Evolutionary conservation across 1,140 invertebrate species (phyloP), one percentile per base, ranked within the genome.

Genomic region (Manduca sexta): DNA sequence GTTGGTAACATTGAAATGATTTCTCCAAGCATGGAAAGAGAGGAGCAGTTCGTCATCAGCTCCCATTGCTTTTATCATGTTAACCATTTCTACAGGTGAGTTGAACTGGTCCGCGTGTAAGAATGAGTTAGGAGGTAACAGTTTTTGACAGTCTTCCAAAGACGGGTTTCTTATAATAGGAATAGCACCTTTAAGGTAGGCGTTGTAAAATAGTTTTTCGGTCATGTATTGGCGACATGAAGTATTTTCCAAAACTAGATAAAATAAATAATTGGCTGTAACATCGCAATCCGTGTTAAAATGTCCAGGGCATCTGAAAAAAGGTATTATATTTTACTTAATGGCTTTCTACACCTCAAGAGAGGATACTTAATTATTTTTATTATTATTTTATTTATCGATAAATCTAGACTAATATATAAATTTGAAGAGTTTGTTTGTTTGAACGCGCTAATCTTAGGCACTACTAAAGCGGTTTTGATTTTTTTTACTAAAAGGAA

Each of bases 21-120:
- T 48, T 16, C 51, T 47, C 51, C 51, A 53, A 12, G 15, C 21
- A 17, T 53, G 51, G 17, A 48, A 48, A 1, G 13, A 13, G 0
- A 37, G 12, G 7, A 44, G 3, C n/a, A 43, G n/a, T 26, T 44
- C 33, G 13, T 49, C 14, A 52, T 57, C 63, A 51, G 52, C 48
- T 35, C 58, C 89, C 79, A 87, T 90, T 90, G 17, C 88, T 68
- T 15, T 80, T 69, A 86, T 72, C 38, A 74, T 46, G 8, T 52
- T 45, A 0, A 91, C 93, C 18, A 96, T 73, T 12, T 89, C 78
- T 52, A 85, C 58, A 0, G 91, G 38, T n/a, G 16, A 86, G 2
- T 88, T 78, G 60, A 93, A 95, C 69, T 95, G 91, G 13, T 92
- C 89, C 1, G 93, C 87, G 65, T 95, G 92, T 16, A 97, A 87